Base-by-base conservation (phyloP, 2,797 vertebrate species). In the Darevskia nairensis region DNA sequence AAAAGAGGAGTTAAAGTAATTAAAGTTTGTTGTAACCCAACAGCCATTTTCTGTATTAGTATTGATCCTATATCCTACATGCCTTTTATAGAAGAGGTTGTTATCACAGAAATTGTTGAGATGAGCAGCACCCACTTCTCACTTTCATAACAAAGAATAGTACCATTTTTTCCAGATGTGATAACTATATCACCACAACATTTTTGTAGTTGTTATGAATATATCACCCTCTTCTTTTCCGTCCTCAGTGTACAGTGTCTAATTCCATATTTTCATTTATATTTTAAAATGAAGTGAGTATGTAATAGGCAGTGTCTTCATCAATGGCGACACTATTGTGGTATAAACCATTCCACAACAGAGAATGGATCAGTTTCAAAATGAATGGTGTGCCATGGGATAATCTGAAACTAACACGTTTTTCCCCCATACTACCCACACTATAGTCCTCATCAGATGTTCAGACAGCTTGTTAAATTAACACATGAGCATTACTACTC, bases 101-200 rank as follows among this genome's bases (percentile, higher is more conserved):
- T 76, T 91, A 89, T 32, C 69, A 82, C 21, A 89, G 79, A 29
- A 32, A 81, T 23, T 91, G 66, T 66, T 1, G 4, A 91, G 61
- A 29, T 85, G 2, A 35, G 86, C 35, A 35, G 35, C 71, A 78
- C 80, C 76, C 68, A 86, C 35, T 35, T 92, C 86, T 71, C 35
- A 61, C 74, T 91, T 13, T 59, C 25, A 15, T 92, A 90, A 89
- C 71, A 78, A 89, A 92, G 88, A 76, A 86, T 88, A 95, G 61
- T 15, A 59, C 80, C 46, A 93, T 86, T 93, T 93, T 89, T 84
- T 83, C 39, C 85, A 85, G 85, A 82, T 90, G 75, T 9, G 2
- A 75, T 21, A 83, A 94, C 44, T 72, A 81, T 68, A 68, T 68
- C 29, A 78, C 29, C 46, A 29, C 74, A 50, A 35, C 0, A 0